Conservation (phyloP, 2,888 invertebrate species). For the Cheilosia scutellata region DNA sequence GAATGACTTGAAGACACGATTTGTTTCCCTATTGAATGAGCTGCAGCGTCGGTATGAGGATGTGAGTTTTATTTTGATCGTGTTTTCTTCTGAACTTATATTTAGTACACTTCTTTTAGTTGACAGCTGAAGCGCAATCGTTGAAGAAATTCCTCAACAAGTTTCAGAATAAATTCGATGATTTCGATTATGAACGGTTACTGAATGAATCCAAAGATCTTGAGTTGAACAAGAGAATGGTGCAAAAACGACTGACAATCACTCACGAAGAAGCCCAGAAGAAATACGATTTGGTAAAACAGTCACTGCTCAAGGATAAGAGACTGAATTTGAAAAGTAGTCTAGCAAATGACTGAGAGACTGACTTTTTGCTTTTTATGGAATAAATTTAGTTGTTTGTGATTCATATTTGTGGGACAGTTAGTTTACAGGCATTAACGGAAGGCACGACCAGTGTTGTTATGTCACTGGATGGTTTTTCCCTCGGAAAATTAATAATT, state of each 20-base stretch:
- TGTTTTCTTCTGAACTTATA: neutral
- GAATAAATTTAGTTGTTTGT: neutral
- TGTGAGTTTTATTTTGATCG: slow-evolving; percentile 82
- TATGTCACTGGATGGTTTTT: too few relatives aligned
- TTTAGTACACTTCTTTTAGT: slow-evolving; percentile 75
- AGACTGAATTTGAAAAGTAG: slow-evolving; percentile 79
- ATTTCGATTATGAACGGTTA: slow-evolving; percentile 82
- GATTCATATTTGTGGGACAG: neutral
- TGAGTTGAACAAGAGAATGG: slow-evolving; percentile 82
- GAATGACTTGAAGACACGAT: slow-evolving; percentile 87
- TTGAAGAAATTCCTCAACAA: slow-evolving; percentile 82
- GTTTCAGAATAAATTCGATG: slow-evolving; percentile 82
- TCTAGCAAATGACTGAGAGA: neutral
- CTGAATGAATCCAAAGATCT: slow-evolving; percentile 81
- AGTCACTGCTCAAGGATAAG: slow-evolving; percentile 79
- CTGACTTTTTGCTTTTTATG: neutral
- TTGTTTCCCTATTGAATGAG: slow-evolving; percentile 87
- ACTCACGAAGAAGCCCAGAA: slow-evolving; percentile 83
- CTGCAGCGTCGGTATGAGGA: slow-evolving; percentile 88
- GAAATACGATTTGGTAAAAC: slow-evolving; percentile 82
- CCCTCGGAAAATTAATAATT: too few relatives aligned
- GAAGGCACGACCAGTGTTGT: too few relatives aligned
- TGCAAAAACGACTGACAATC: slow-evolving; percentile 82
- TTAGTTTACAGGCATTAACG: too few relatives aligned
- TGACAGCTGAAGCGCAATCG: slow-evolving; percentile 81